Evolutionary conservation across 2,888 invertebrate genomes (phyloP).

Genomic region (Drosophila nigritarsus): DNA sequence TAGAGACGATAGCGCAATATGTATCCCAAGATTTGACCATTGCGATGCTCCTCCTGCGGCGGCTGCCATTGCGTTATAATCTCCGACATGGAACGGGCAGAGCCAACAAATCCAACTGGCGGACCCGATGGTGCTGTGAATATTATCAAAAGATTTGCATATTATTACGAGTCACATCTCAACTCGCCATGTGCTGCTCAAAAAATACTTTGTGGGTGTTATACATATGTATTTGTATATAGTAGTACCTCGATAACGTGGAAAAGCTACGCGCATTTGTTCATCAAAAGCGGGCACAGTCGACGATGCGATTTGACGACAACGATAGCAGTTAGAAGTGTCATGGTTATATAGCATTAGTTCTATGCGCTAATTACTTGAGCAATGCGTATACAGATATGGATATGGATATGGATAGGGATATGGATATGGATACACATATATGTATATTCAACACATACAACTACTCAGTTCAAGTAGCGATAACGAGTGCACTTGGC

Average conservation of each 20-base stretch:
- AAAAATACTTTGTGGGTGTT: background rate
- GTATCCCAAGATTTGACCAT: conserved; percentile 97
- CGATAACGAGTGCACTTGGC: conserved; percentile 19
- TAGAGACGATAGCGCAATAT: conserved; percentile 95
- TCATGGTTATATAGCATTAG: conserved; percentile 69
- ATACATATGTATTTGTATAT: background rate
- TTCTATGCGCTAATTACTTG: conserved; percentile 35
- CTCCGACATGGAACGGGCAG: conserved; percentile 96
- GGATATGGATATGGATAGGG: too few relatives aligned
- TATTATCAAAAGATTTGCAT: background rate
- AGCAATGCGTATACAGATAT: conserved; percentile 3
- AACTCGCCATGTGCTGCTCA: conserved; percentile 4
- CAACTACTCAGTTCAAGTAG: too few relatives aligned
- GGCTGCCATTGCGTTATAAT: conserved; percentile 99
- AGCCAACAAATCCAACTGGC: conserved; percentile 97
- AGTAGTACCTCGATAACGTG: conserved; percentile 85
- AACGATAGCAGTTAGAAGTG: conserved; percentile 72
- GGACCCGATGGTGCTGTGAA: conserved; percentile 96
- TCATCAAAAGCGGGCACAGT: conserved; percentile 62
- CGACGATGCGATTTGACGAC: conserved; percentile 63
- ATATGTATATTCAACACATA: background rate
- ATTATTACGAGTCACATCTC: background rate
- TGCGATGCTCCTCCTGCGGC: conserved; percentile 96
- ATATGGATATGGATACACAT: background rate
- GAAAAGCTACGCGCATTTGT: conserved; percentile 83